These are phyloP conservation scores for Petroica traversi DNA, from an alignment of 2,113 vertebrate species.

Conservation along the genomic window DNA sequence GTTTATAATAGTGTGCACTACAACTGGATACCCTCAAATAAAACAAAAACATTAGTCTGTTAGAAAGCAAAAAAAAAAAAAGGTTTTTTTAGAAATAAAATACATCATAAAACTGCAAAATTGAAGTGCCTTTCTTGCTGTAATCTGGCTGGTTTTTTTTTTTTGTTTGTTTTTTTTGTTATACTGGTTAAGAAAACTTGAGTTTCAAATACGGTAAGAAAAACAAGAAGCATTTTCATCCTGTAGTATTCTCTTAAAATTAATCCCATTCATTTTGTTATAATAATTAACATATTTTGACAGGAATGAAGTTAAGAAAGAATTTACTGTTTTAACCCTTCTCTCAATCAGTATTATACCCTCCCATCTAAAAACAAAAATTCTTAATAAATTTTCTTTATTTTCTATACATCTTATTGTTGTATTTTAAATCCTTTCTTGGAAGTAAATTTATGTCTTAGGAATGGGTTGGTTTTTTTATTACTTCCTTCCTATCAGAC, in stretches of 20 bases:
- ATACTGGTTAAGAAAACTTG: background rate
- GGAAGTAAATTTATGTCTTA: background rate
- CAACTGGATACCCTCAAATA: background rate
- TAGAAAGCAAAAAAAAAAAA: background rate
- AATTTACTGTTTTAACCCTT: background rate
- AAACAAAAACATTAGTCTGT: background rate
- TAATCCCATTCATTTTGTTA: background rate
- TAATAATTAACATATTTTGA: background rate
- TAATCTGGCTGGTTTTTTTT: background rate
- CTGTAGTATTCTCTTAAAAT: background rate
- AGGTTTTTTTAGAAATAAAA: background rate
- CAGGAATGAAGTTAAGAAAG: background rate
- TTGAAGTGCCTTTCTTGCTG: background rate
- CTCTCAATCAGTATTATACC: background rate
- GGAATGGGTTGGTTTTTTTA: accelerated
- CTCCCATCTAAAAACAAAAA: background rate
- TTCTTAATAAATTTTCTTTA: background rate
- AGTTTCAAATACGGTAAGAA: background rate
- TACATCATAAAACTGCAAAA: background rate
- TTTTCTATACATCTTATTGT: background rate
- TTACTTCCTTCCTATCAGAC: background rate
- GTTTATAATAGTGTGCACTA: background rate
- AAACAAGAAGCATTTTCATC: background rate
- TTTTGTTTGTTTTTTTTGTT: background rate
- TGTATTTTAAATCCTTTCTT: background rate